These are phyloP conservation scores for Erynnis tages DNA, from an alignment of 2,888 invertebrate species.

Conservation along the genomic window DNA sequence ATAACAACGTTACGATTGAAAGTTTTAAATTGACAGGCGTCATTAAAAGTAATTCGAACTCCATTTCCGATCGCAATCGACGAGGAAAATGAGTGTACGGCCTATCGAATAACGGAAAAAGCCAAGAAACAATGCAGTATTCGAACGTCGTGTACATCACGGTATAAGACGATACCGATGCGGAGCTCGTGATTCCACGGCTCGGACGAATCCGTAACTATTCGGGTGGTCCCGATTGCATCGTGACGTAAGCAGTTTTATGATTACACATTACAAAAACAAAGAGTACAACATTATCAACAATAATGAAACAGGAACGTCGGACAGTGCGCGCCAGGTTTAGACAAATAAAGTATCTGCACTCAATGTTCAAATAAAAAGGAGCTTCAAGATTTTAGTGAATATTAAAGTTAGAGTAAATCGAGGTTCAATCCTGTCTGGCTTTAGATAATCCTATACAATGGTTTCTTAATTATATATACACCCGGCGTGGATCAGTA, in stretches of 20 bases:
- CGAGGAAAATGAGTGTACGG: conserved; percentile 30
- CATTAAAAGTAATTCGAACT: conserved; percentile 15
- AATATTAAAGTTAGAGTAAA: conserved; percentile 75
- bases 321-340: conserved; percentile 74
- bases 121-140: conserved; percentile 22
- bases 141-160: conserved; percentile 32
- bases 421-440: conserved; percentile 70
- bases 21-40: conserved; percentile 24
- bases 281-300: conserved; percentile 38
- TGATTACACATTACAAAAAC: conserved; percentile 41
- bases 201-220: conserved; percentile 34
- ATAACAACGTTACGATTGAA: neutral
- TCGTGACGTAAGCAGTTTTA: conserved; percentile 43
- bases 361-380: conserved; percentile 82
- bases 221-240: conserved; percentile 42
- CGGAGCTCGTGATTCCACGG: conserved; percentile 36
- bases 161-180: conserved; percentile 28
- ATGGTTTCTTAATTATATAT: conserved; percentile 54
- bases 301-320: conserved; percentile 31
- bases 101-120: conserved; percentile 22
- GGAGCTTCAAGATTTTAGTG: conserved; percentile 79
- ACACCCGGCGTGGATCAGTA: conserved; percentile 33
- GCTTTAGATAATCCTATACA: conserved; percentile 81
- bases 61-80: conserved; percentile 30
- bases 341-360: conserved; percentile 78